Base-by-base conservation (phyloP, 2,113 vertebrate genomes). In the Platichthys flesus region DNA sequence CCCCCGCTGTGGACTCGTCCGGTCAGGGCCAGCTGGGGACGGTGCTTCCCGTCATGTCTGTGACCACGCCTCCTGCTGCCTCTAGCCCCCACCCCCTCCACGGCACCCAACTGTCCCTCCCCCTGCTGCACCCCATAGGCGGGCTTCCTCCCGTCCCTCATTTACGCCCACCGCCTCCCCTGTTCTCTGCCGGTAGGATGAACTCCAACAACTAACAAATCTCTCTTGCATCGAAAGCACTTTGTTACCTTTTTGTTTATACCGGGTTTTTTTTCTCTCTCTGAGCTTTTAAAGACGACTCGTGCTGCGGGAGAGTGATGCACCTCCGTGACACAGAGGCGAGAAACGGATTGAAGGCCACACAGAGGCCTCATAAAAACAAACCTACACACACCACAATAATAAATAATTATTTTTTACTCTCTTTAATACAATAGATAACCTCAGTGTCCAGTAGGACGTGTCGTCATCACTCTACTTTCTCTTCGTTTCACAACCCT, bases 171-270 rank as follows among this genome's bases (percentile, higher is more conserved):
- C 95, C 94, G 0, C 95, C 95, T 26, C 95, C 94, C n/a, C 93
- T 97, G 37, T 96, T 96, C 86, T 94, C 95, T 1, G 92, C 95
- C 0, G 95, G 95, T 90, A 95, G 95, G 89, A 90, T 97, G 89
- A 96, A 92, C 93, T 96, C 92, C 74, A 96, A 93, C 92, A 90
- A 88, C 90, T 94, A 93, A 91, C 71, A 64, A 57, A 67, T 87
- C 69, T 84, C 47, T 60, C 79, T 90, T 87, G 81, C 85, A 76
- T 85, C 45, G 12, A 71, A 88, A 87, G 85, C 80, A 80, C 86
- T 87, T 90, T 90, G 78, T 84, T 82, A 82, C 68, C 74, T 71
- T 87, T 57, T 35, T 31, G 31, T 31, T 79, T 81, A 81, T 66
- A 28, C 67, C 61, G 40, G 75, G 77, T 78, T 74, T 54, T 54